These are phyloP conservation scores for Gortyna flavago DNA, from an alignment of 2,888 invertebrate genomes.

Conservation along the genomic window DNA sequence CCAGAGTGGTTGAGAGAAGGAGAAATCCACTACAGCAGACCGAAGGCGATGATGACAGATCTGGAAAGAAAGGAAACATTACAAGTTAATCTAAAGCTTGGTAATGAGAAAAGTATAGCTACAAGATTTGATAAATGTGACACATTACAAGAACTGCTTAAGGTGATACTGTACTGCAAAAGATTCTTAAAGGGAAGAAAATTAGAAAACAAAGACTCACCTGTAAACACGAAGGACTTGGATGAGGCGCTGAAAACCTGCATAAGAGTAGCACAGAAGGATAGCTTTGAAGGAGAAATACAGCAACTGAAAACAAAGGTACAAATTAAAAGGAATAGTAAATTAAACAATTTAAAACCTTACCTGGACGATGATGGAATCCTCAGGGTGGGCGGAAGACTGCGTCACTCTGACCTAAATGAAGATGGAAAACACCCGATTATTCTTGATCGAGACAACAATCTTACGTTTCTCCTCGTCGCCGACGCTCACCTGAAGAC, in stretches of 20 bases:
- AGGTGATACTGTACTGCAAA: neutral
- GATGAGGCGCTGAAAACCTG: neutral
- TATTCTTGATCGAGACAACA: conserved; percentile 13
- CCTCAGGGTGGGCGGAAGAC: conserved; percentile 18
- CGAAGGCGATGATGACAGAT: neutral
- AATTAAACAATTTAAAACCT: neutral
- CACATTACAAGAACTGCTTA: neutral
- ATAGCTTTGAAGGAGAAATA: neutral
- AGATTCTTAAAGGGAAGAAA: conserved; percentile 3
- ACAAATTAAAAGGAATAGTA: neutral
- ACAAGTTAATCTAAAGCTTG: neutral
- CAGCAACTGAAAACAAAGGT: neutral
- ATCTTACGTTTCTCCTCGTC: conserved; percentile 3
- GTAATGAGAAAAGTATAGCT: neutral
- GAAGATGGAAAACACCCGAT: conserved; percentile 22
- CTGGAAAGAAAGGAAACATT: neutral
- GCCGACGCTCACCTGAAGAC: neutral
- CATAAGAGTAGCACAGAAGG: neutral
- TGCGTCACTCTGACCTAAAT: conserved; percentile 17
- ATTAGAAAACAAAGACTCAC: neutral
- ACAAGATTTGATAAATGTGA: conserved; percentile 1
- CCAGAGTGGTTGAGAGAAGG: neutral
- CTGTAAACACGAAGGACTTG: neutral
- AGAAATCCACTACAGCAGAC: conserved; percentile 16
- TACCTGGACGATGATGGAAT: neutral